Percentiles rank a stretch among this genome's conserved stretches.
Evolutionary conservation across 1,140 invertebrate species (phyloP).

Genomic region (Aphidius ervi): DNA sequence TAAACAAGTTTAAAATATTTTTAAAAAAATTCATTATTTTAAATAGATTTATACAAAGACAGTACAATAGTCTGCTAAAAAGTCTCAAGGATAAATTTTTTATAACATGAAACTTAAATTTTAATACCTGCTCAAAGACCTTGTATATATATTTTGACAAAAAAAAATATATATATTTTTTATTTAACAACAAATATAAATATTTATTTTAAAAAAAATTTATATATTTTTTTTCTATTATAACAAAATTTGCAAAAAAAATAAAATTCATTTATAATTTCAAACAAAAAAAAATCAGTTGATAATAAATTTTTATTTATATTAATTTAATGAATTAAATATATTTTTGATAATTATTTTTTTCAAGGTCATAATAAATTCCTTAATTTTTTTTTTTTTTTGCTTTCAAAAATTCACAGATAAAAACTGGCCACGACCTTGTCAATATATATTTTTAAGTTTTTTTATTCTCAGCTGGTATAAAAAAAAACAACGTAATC

Average conservation of each 20-base stretch:
- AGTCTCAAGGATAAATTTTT: constrained; percentile 26
- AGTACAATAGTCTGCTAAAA: constrained; percentile 28
- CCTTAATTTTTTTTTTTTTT: no score
- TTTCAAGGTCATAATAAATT: constrained; percentile 3
- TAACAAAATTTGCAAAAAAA: no score
- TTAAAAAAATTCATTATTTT: no score
- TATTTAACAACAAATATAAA: no score
- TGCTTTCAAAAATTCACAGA: not conserved
- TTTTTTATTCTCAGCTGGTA: not conserved
- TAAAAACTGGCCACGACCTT: constrained; percentile 8
- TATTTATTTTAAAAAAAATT: no score
- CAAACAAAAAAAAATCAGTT: no score
- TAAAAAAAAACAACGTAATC: not conserved
- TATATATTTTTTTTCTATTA: no score
- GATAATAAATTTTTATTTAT: no score
- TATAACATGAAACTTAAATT: constrained; percentile 1
- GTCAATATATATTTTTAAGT: not conserved
- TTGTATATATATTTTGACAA: constrained; percentile 12
- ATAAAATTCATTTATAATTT: no score
- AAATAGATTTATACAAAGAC: not conserved
- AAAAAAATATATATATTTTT: no score
- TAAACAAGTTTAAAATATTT: no score
- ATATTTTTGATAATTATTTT: not conserved
- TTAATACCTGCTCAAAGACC: constrained; percentile 13
- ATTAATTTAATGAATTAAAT: no score